Conservation (phyloP, 1,140 invertebrate species). For the Diachasma alloeum region DNA sequence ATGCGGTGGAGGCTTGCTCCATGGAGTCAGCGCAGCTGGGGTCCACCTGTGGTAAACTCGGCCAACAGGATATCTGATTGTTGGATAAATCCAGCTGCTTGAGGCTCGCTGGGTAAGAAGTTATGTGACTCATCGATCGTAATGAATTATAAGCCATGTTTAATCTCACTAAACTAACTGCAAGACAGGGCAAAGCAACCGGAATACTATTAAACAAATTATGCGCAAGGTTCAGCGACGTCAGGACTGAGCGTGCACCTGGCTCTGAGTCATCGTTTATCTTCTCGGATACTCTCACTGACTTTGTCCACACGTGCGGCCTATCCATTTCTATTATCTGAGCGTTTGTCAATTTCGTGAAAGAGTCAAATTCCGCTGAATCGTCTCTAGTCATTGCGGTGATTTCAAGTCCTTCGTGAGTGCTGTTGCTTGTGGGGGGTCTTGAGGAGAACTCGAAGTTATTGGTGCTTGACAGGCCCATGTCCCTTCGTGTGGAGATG, state of each 20-base stretch:
- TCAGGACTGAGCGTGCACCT: constrained; percentile 68
- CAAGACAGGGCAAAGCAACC: constrained; percentile 86
- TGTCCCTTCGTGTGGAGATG: constrained; percentile 46
- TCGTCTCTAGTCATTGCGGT: constrained; percentile 52
- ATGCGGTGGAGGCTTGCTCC: constrained; percentile 71
- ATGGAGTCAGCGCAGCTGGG: constrained; percentile 66
- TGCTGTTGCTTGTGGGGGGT: neutral
- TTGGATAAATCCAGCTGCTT: constrained; percentile 93
- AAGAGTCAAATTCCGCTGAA: constrained; percentile 58
- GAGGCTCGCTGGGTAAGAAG: constrained; percentile 85
- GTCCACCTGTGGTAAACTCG: constrained; percentile 78
- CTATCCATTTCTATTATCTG: constrained; percentile 67
- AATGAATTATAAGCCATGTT: constrained; percentile 91
- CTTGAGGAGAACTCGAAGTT: constrained; percentile 48
- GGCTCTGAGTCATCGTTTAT: constrained; percentile 64
- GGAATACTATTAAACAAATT: constrained; percentile 91
- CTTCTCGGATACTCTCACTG: constrained; percentile 76
- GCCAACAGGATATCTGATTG: constrained; percentile 91
- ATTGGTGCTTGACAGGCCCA: constrained; percentile 50
- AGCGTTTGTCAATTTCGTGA: constrained; percentile 58
- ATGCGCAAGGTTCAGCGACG: constrained; percentile 86
- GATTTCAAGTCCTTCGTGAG: neutral
- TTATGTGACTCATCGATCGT: constrained; percentile 87
- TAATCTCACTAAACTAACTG: constrained; percentile 83
- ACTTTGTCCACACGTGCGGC: constrained; percentile 78